Evolutionary conservation across 2,113 vertebrate genomes (phyloP).

Genomic region (Forbesichthys agassizii): DNA sequence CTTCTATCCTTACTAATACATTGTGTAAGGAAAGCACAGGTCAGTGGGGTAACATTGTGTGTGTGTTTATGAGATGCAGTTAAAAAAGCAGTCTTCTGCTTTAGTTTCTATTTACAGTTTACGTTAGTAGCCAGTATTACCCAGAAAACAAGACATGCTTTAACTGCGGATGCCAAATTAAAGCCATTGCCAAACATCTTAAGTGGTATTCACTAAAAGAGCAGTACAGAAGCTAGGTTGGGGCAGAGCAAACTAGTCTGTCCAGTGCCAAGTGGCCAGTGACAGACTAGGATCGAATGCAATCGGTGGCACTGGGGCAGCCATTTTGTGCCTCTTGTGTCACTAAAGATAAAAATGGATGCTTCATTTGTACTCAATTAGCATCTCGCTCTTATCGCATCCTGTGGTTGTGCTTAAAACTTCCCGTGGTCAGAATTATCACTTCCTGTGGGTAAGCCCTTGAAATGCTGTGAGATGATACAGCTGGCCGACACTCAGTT

Average conservation of each 20-base stretch:
- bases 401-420: slow-evolving; percentile 47
- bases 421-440: slow-evolving; percentile 72
- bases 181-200: slow-evolving; percentile 46
- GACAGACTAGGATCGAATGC: slow-evolving; percentile 37
- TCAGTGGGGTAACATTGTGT: background rate
- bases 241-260: slow-evolving; percentile 28
- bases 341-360: slow-evolving; percentile 42
- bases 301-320: slow-evolving; percentile 11
- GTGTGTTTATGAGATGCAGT: slow-evolving; percentile 21
- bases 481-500: slow-evolving; percentile 14
- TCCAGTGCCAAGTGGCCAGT: slow-evolving; percentile 52
- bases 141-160: slow-evolving; percentile 40
- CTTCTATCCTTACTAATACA: slow-evolving; percentile 42
- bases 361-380: slow-evolving; percentile 65
- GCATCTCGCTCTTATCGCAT: slow-evolving; percentile 49
- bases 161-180: slow-evolving; percentile 41
- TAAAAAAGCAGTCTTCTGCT: slow-evolving; percentile 10
- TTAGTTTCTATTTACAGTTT: slow-evolving; percentile 25
- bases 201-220: slow-evolving; percentile 38
- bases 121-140: slow-evolving; percentile 18
- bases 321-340: slow-evolving; percentile 49
- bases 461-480: slow-evolving; percentile 39
- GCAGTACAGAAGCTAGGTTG: slow-evolving; percentile 40
- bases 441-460: slow-evolving; percentile 65
- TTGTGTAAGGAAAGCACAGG: slow-evolving; percentile 7